Conservation (phyloP, 2,888 invertebrate genomes). For the Octonoba sinensis region DNA sequence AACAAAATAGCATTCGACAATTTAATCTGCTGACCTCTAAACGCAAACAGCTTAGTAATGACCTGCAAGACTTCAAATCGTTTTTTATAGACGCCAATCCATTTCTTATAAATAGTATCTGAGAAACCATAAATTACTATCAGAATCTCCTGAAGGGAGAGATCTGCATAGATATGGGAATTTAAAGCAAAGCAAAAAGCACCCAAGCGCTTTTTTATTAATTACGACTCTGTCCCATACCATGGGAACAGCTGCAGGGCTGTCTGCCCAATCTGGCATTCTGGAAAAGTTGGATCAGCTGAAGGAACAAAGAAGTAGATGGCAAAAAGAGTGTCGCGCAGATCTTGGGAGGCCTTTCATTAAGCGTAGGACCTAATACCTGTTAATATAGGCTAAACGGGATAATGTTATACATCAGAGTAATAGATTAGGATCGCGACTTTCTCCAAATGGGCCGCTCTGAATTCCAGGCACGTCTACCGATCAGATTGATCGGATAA, state of each 20-base stretch:
- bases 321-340: slow-evolving; percentile 9
- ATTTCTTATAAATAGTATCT: too few relatives aligned
- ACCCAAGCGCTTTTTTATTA: too few relatives aligned
- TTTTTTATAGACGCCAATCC: too few relatives aligned
- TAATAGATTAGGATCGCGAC: slow-evolving; percentile 42
- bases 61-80: too few relatives aligned
- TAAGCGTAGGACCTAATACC: slow-evolving; percentile 39
- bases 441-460: slow-evolving; percentile 22
- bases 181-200: too few relatives aligned
- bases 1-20: too few relatives aligned
- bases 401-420: slow-evolving; percentile 30
- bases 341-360: slow-evolving; percentile 35
- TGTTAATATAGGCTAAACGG: slow-evolving; percentile 49
- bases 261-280: slow-evolving; percentile 14
- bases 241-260: slow-evolving; percentile 2
- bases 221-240: too few relatives aligned
- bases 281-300: slow-evolving; percentile 1
- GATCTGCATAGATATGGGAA: too few relatives aligned
- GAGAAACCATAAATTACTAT: too few relatives aligned
- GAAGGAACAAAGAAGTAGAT: neutral
- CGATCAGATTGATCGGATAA: slow-evolving; percentile 47
- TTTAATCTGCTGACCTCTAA: too few relatives aligned
- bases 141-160: too few relatives aligned
- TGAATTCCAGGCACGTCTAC: slow-evolving; percentile 17
- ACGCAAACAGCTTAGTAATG: too few relatives aligned